phyloP scores from a whole-genome alignment of 2,113 vertebrate species.

The Tricholaema leucomelas region DNA sequence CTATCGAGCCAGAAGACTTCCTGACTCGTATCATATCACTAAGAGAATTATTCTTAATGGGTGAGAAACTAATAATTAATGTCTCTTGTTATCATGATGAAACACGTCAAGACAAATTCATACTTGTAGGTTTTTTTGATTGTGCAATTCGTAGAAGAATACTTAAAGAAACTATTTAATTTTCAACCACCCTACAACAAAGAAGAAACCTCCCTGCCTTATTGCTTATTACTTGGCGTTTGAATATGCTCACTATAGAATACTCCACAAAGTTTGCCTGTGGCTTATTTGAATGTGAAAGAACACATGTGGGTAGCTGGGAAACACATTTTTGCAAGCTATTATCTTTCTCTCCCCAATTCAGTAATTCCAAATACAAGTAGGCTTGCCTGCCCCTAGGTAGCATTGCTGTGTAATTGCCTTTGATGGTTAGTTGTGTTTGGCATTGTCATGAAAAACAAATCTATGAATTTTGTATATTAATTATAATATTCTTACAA shows the following conservation, averaged over 20 bases:
- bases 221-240: constrained; percentile 21
- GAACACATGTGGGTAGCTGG: constrained; percentile 43
- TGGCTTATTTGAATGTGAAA: constrained; percentile 66
- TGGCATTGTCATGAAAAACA: constrained; percentile 51
- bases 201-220: neutral
- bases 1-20: neutral
- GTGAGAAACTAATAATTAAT: constrained; percentile 8
- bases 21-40: neutral
- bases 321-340: constrained; percentile 40
- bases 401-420: constrained; percentile 46
- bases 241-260: constrained; percentile 20
- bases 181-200: neutral
- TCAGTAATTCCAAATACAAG: constrained; percentile 40
- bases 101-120: neutral
- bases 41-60: neutral
- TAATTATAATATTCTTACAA: constrained; percentile 63
- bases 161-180: neutral
- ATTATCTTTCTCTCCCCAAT: neutral
- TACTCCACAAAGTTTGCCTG: constrained; percentile 31
- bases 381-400: constrained; percentile 14
- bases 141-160: neutral
- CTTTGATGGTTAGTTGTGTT: constrained; percentile 27
- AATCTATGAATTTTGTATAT: constrained; percentile 52
- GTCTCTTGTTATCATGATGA: neutral
- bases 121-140: neutral